Percentiles rank a stretch among this genome's conserved stretches.
phyloP scores from a whole-genome alignment of 2,113 vertebrate genomes.

The Larimichthys polyactis region DNA sequence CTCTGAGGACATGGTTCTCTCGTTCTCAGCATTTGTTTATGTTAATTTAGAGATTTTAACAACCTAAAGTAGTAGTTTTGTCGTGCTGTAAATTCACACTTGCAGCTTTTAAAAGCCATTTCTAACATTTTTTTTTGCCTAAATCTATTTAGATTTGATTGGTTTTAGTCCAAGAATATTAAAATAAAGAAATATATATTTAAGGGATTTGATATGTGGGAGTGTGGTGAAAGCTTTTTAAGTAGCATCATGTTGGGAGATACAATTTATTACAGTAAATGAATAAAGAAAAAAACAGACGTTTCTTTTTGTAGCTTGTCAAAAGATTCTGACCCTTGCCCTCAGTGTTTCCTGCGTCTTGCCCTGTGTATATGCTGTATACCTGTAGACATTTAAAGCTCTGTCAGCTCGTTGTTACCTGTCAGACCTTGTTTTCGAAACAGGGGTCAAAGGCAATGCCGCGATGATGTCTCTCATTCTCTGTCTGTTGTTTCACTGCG shows the following conservation, averaged over 20 bases:
- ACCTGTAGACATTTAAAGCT: conserved; percentile 19
- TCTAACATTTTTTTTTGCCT: background rate
- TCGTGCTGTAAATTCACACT: background rate
- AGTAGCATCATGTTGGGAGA: background rate
- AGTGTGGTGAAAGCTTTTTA: background rate
- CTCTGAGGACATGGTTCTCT: background rate
- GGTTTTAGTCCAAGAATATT: background rate
- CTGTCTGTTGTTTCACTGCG: conserved; percentile 28
- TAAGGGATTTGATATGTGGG: background rate
- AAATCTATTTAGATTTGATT: too few species aligned
- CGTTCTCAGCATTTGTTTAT: background rate
- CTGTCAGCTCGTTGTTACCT: conserved; percentile 31
- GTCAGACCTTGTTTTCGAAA: conserved; percentile 49
- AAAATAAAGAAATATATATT: background rate
- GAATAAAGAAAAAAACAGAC: background rate
- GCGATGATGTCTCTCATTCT: conserved; percentile 31
- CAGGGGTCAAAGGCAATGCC: conserved; percentile 6
- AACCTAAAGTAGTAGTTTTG: background rate
- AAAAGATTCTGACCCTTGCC: conserved; percentile 5
- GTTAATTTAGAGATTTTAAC: background rate
- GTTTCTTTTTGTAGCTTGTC: background rate
- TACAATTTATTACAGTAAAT: background rate
- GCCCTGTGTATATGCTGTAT: background rate
- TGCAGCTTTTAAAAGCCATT: background rate
- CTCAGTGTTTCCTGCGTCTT: background rate